Evolutionary conservation across 2,797 vertebrate species (phyloP), one percentile per base, ranked within the genome.

Genomic region (Siniperca obscura): DNA sequence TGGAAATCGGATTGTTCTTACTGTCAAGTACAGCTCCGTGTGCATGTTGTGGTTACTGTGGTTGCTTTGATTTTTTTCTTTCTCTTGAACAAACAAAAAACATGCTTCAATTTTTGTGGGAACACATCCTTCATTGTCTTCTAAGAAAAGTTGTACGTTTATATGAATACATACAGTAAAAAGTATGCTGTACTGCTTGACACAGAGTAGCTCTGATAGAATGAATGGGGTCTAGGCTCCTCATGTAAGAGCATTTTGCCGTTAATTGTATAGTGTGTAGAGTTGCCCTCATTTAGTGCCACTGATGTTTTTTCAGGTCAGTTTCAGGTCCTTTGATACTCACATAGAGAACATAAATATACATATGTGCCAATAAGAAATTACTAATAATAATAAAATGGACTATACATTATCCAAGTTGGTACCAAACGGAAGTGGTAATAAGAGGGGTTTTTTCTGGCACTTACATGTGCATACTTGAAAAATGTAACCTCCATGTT

Each of bases 1-100:
- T 82, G 83, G 85, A 84, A 91, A 89, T 66, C 17, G 5, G 27
- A 22, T 42, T 3, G 52, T 19, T 69, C 14, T 93, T 82, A 77
- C 75, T 83, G 81, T 78, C 42, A 81, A n/a, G 25, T 55, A 14
- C 36, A 50, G 22, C 70, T 57, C 25, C 30, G 5, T 5, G 52
- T 17, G 30, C 8, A 69, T 71, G 55, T 22, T 72, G 78, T 61
- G 82, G 89, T 84, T 27, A 0, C 11, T 76, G 81, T n/a, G 65
- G 79, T 77, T 59, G 44, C 79, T 84, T 76, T 75, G 80, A 81
- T 66, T 75, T 70, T 21, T 57, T 6, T 68, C 30, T 30, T 30
- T 30, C 30, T 30, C 30, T 30, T 30, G 30, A 30, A 30, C 30
- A 30, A 30, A 30, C 30, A 30, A 30, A 81, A 82, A 66, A 21